These are phyloP conservation scores for Tetramorium bicarinatum DNA, from an alignment of 2,888 invertebrate genomes.

Conservation along the genomic window DNA sequence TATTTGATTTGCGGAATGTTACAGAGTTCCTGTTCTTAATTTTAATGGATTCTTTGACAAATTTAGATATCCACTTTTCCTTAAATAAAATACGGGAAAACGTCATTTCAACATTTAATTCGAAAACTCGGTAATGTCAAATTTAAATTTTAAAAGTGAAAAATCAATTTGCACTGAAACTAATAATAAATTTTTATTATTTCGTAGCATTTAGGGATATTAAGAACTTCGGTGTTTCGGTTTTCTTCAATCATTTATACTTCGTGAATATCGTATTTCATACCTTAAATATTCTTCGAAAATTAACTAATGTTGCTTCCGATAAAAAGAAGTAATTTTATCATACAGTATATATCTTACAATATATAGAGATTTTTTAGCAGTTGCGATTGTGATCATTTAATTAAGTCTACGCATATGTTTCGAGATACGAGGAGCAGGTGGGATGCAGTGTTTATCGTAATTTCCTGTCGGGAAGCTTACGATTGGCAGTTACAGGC, in stretches of 20 bases:
- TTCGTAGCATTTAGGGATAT: not conserved
- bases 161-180: not conserved
- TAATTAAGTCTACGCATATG: conserved; percentile 63
- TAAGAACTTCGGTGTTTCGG: not conserved
- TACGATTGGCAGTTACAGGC: conserved; percentile 9
- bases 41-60: conserved; percentile 30
- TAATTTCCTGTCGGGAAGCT: conserved; percentile 61
- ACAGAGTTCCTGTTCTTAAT: not conserved
- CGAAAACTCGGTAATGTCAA: not conserved
- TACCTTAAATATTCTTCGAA: not conserved
- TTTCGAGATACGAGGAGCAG: conserved; percentile 26
- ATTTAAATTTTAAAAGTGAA: not conserved
- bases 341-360: not conserved
- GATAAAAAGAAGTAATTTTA: not conserved
- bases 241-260: conserved; percentile 5
- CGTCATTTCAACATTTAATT: conserved; percentile 6
- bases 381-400: conserved; percentile 3
- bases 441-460: conserved; percentile 53
- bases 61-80: not conserved
- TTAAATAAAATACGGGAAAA: not conserved
- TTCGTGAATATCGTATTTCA: not conserved
- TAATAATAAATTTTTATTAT: not conserved
- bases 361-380: not conserved
- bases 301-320: not conserved
- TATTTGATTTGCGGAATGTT: conserved; percentile 19